Evolutionary conservation across 37 sponge, comb jelly and placozoan genomes (phyloP), one percentile per base, ranked within the genome.

Genomic region (Spongilla lacustris): DNA sequence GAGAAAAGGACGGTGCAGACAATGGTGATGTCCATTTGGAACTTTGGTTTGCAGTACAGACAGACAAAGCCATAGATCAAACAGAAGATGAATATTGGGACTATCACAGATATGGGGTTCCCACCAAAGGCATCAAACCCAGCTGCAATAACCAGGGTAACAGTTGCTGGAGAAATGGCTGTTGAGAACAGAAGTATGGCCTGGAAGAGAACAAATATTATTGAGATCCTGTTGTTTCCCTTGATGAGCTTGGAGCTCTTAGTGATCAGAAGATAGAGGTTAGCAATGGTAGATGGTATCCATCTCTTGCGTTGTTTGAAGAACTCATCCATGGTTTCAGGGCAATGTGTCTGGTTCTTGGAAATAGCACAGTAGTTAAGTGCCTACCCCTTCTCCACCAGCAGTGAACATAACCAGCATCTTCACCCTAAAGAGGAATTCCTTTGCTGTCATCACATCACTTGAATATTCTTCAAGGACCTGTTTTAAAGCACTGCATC

Each of bases 331-430:
- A 96, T 93, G 9, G 36, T 71, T 24, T 85, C 87, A 23, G 96
- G 96, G 71, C 96, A 93, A 72, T 84, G 91, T 23, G 96, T 96
- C 36, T 75, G 25, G 82, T 92, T 83, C 38, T 96, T 73, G 58
- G 96, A 86, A 8, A 88, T 80, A 21, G 94, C 96, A 82, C 88
- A 89, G 81, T 93, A 96, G 11, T 91, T 92, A 14, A 96, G 87
- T 36, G 89, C 68, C 96, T 91, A 93, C 0, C 96, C 89, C n/a
- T 84, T 77, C 82, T 96, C 67, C 25, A 96, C 82, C 73, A 96
- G 81, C 21, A 96, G 92, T 21, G 96, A 91, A 68, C 96, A 96
- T 13, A 96, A 87, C 96, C 96, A 96, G 33, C 96, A 91, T n/a
- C n/a, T n/a, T n/a, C n/a, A n/a, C n/a, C n/a, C n/a, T 93, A 27